These are phyloP conservation scores for Anolis carolinensis DNA, from an alignment of 2,113 vertebrate species.

Conservation along the genomic window DNA sequence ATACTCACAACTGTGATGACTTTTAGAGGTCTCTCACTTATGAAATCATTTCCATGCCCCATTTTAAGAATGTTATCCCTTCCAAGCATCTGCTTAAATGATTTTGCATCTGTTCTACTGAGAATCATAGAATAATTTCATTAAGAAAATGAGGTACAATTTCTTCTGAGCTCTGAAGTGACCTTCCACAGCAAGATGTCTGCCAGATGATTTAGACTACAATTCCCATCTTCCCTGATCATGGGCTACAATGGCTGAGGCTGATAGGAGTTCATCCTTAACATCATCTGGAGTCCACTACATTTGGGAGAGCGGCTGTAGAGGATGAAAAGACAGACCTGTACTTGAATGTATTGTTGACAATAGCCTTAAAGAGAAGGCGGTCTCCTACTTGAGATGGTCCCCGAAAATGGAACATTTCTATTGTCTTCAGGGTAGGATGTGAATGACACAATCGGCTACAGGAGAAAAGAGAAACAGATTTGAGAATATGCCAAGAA, in stretches of 20 bases:
- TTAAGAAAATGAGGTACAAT: background rate
- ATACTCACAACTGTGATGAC: background rate
- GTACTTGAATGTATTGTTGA: constrained; percentile 95
- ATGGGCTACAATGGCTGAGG: background rate
- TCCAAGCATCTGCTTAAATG: background rate
- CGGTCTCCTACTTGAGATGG: constrained; percentile 94
- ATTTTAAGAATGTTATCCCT: background rate
- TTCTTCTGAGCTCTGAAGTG: background rate
- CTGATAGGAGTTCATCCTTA: background rate
- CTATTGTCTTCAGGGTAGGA: constrained; percentile 89
- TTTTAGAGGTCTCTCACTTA: background rate
- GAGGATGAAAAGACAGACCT: constrained; percentile 73
- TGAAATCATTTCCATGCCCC: background rate
- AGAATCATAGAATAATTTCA: background rate
- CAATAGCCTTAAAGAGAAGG: constrained; percentile 92
- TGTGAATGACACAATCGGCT: constrained; percentile 92
- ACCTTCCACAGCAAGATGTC: background rate
- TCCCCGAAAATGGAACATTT: constrained; percentile 98
- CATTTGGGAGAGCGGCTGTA: background rate
- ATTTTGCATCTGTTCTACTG: background rate
- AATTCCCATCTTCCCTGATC: background rate
- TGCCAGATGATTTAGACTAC: background rate
- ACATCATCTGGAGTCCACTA: background rate
- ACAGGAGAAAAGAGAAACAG: background rate
- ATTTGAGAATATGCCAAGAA: background rate